phyloP scores from a whole-genome alignment of 2,797 vertebrate genomes.

The Pseudomugil gertrudae region DNA sequence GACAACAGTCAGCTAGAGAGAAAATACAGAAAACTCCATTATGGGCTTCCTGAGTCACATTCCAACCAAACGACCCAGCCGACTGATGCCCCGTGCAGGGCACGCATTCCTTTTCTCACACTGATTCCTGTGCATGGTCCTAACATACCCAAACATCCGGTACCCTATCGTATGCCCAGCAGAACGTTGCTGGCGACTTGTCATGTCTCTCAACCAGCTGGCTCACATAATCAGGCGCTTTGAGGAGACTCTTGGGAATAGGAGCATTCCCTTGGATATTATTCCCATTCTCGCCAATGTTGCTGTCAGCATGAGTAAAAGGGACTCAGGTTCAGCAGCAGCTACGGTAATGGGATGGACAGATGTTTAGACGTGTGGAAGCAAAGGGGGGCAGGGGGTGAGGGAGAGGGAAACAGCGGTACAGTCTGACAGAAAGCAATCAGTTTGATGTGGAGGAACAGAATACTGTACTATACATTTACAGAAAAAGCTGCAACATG shows the following conservation, averaged over 20 bases:
- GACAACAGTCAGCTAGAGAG: constrained; percentile 63
- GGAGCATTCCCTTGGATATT: constrained; percentile 70
- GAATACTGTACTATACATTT: constrained; percentile 66
- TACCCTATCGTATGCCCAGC: constrained; percentile 55
- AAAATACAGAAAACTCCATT: constrained; percentile 62
- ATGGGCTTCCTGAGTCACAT: constrained; percentile 75
- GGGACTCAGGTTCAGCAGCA: constrained; percentile 57
- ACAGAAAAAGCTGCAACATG: constrained; percentile 64
- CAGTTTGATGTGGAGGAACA: constrained; percentile 79
- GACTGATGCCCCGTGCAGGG: constrained; percentile 62
- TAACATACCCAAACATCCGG: constrained; percentile 65
- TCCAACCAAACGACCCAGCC: constrained; percentile 74
- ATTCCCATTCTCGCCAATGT: constrained; percentile 64
- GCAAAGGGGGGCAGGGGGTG: not conserved
- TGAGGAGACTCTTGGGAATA: constrained; percentile 70
- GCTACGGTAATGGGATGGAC: constrained; percentile 76
- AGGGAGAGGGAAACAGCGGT: constrained; percentile 48
- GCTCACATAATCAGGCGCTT: constrained; percentile 77
- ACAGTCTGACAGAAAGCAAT: constrained; percentile 78
- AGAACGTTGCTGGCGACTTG: constrained; percentile 50
- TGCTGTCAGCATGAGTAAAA: constrained; percentile 73
- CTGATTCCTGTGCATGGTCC: constrained; percentile 53
- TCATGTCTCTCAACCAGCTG: constrained; percentile 71
- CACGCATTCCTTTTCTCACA: constrained; percentile 58
- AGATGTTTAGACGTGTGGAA: constrained; percentile 80